Percentiles rank a stretch among this genome's conserved stretches.
Conservation (phyloP, 2,113 vertebrate species). For the Motacilla tschutschensis region DNA sequence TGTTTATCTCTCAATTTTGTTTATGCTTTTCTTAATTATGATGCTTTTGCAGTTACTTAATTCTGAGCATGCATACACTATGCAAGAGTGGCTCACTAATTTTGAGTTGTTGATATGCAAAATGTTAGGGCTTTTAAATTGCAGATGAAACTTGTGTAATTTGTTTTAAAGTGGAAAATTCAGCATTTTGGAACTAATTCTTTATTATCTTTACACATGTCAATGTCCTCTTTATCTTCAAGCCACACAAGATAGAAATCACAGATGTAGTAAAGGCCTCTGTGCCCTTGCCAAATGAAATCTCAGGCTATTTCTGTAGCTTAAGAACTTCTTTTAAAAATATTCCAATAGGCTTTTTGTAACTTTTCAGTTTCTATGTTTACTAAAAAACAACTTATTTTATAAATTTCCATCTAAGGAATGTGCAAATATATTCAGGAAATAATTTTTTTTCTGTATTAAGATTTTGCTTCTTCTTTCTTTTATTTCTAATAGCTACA, state of each 20-base stretch:
- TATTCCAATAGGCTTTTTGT: not conserved
- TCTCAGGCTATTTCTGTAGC: not conserved
- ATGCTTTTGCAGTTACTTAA: not conserved
- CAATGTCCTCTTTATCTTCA: slow-evolving; percentile 15
- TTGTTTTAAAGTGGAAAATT: slow-evolving; percentile 8
- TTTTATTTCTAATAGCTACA: not conserved
- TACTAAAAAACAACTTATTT: not conserved
- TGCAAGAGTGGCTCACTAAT: not conserved
- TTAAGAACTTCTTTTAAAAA: not conserved
- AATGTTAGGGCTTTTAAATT: not conserved
- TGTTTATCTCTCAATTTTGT: not conserved
- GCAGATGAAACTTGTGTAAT: not conserved
- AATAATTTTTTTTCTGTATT: not conserved
- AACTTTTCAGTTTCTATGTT: not conserved
- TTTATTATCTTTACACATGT: slow-evolving; percentile 14
- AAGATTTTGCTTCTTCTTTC: not conserved
- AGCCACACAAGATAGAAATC: not conserved
- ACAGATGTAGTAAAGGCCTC: not conserved
- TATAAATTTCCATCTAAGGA: not conserved
- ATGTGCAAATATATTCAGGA: not conserved
- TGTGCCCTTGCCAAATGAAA: not conserved
- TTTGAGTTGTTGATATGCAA: not conserved
- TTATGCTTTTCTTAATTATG: not conserved
- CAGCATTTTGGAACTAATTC: slow-evolving; percentile 13
- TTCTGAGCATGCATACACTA: not conserved